phyloP scores from a whole-genome alignment of 2,113 vertebrate genomes.

The Oreochromis niloticus region DNA sequence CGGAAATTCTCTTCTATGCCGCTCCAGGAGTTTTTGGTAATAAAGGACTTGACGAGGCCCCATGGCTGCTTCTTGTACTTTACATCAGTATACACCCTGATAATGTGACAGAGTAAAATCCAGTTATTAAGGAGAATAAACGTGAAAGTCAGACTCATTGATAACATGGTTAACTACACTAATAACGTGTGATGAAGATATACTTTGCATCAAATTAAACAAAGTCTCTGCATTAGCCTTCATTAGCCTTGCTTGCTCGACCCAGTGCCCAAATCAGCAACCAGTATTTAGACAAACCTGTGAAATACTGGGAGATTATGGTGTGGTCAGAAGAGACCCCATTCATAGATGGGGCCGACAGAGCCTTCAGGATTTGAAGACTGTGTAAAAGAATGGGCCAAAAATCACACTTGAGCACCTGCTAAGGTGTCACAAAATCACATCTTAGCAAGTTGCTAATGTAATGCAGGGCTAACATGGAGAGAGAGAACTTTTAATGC shows the following conservation, averaged over 20 bases:
- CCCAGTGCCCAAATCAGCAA: not conserved
- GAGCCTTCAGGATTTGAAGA: not conserved
- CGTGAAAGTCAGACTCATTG: not conserved
- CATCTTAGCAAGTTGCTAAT: not conserved
- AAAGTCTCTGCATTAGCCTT: not conserved
- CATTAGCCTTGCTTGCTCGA: not conserved
- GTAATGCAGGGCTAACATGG: not conserved
- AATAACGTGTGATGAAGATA: not conserved
- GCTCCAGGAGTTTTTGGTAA: slow-evolving; percentile 95
- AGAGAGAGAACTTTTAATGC: not conserved
- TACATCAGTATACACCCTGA: slow-evolving; percentile 88
- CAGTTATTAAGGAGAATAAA: not conserved
- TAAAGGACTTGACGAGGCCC: slow-evolving; percentile 90
- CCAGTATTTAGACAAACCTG: not conserved
- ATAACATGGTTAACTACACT: not conserved
- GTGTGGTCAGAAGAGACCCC: not conserved
- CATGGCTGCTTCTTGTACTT: slow-evolving; percentile 95
- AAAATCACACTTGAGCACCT: not conserved
- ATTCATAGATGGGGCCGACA: not conserved
- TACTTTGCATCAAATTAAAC: not conserved
- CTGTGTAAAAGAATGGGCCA: not conserved
- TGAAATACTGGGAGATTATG: not conserved
- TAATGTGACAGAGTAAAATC: not conserved
- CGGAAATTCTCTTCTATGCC: slow-evolving; percentile 87
- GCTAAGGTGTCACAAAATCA: not conserved